Evolutionary conservation across 92 coral and sea anemone species (phyloP).

Genomic region (Virgularia gustaviana): DNA sequence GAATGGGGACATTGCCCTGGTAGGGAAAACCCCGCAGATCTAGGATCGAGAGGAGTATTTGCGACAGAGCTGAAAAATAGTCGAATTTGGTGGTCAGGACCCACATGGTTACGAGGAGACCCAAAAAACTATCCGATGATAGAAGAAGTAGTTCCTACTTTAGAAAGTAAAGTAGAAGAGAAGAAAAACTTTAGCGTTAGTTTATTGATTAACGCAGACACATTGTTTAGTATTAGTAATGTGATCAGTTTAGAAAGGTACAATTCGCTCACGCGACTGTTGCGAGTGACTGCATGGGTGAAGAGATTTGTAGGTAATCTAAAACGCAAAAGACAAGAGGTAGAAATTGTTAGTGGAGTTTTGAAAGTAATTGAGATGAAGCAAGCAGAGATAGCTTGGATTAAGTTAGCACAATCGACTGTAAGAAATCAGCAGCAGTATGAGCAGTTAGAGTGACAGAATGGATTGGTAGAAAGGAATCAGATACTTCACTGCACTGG

Average conservation of each 20-base stretch:
- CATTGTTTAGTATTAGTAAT: neutral
- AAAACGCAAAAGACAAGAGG: neutral
- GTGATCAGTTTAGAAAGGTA: neutral
- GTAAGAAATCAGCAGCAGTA: neutral
- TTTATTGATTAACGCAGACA: neutral
- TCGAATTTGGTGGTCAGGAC: neutral
- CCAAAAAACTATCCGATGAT: neutral
- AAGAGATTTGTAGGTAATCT: neutral
- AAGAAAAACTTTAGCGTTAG: neutral
- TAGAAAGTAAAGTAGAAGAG: constrained; percentile 16
- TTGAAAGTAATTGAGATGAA: constrained; percentile 16
- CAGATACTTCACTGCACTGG: constrained; percentile 7
- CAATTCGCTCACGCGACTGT: neutral
- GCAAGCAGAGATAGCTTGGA: neutral
- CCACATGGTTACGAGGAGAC: neutral
- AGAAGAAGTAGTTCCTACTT: neutral
- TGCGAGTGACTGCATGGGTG: constrained; percentile 19
- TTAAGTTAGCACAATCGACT: neutral
- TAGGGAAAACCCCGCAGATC: no score
- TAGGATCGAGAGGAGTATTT: neutral
- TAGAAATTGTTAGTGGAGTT: neutral
- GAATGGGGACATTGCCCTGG: constrained; percentile 48
- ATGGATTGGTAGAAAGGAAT: neutral
- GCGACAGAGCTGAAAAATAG: neutral
- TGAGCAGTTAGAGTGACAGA: neutral